A percentile compares a stretch with the other conserved stretches of the same genome.
Conservation (phyloP, 2,113 vertebrate genomes). For the Mustelus asterias region DNA sequence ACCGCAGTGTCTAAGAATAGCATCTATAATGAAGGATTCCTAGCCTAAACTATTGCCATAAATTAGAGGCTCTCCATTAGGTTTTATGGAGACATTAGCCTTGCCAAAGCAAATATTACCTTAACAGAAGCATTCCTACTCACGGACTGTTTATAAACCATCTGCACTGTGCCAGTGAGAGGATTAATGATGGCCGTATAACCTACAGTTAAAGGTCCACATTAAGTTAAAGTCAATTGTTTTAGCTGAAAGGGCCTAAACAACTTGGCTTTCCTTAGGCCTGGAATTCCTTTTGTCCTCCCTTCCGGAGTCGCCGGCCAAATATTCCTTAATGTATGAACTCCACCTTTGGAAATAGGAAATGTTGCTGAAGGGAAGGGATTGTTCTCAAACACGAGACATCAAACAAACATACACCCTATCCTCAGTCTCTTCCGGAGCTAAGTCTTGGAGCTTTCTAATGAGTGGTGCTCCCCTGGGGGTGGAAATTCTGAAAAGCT, state of each 20-base stretch:
- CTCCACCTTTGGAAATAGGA: conserved; percentile 12
- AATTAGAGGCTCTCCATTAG: neutral
- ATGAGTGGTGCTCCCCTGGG: neutral
- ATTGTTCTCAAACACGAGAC: neutral
- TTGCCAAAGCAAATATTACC: conserved; percentile 30
- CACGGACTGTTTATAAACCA: neutral
- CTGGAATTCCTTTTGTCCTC: neutral
- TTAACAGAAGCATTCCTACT: neutral
- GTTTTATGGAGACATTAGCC: neutral
- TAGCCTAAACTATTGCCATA: neutral
- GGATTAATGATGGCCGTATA: neutral
- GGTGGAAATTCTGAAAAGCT: neutral
- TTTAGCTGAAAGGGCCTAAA: neutral
- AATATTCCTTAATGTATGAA: neutral
- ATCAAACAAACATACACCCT: neutral
- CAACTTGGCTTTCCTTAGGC: neutral
- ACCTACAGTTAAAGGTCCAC: neutral
- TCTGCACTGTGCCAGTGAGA: neutral
- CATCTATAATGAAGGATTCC: neutral
- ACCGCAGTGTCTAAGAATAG: neutral
- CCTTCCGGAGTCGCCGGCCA: neutral
- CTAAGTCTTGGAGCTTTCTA: neutral
- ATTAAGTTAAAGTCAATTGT: neutral
- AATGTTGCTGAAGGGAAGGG: neutral
- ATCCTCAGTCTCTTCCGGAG: neutral